phyloP scores from a whole-genome alignment of 2,113 vertebrate species.

The Lophura nycthemera region DNA sequence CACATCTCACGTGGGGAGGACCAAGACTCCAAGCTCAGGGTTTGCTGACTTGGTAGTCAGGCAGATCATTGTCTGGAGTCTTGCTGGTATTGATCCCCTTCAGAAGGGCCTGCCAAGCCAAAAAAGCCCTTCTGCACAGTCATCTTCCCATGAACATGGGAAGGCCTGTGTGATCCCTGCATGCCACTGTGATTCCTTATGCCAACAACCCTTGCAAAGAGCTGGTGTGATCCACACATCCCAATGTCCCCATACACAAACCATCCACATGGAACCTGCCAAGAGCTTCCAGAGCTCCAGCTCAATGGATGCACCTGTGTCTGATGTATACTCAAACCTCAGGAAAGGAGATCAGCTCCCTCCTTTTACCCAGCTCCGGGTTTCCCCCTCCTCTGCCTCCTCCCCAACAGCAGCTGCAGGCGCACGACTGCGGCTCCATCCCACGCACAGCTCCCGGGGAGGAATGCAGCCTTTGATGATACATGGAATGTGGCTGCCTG shows the following conservation, averaged over 20 bases:
- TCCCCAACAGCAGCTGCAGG: background rate
- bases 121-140: background rate
- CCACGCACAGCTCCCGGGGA: background rate
- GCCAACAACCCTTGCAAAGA: background rate
- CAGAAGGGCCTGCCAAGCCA: background rate
- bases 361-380: background rate
- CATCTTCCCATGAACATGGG: rapidly evolving
- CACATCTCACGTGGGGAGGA: background rate
- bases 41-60: background rate
- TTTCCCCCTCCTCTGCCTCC: background rate
- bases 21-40: background rate
- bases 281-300: background rate
- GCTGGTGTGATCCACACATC: background rate
- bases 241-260: rapidly evolving
- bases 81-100: background rate
- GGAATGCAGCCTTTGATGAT: background rate
- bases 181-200: background rate
- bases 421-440: background rate
- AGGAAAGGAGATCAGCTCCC: background rate
- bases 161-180: background rate
- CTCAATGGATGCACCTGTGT: background rate
- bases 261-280: background rate
- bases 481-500: rapidly evolving
- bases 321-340: background rate
- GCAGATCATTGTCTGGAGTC: background rate